Base-by-base conservation (phyloP, 2,797 vertebrate species). In the Lepus townsendii region DNA sequence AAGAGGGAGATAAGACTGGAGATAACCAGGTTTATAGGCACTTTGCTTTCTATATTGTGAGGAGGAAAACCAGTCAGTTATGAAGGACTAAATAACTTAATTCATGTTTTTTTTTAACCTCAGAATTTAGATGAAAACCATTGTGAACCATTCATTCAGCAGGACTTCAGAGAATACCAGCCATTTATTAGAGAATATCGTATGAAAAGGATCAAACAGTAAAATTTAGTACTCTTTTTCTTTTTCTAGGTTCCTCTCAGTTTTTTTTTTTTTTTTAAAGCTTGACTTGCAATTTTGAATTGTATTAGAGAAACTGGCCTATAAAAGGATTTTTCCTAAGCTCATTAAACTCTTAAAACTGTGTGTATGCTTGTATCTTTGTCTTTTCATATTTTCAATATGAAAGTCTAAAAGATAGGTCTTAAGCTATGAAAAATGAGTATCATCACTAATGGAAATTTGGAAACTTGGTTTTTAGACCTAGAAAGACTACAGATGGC, bases 311-410 rank as follows among this genome's bases (percentile, higher is more conserved):
- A 90, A 88, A 79, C 32, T 79, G 14, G 27, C 32, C 92, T 93
- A 91, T 91, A 65, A 91, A 95, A 90, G 90, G 54, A 80, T 79
- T 93, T 93, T 82, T 20, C 69, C 82, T 84, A 88, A 95, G 35
- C 62, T 88, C 32, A 90, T 88, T 90, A 88, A 96, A 79, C 71
- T 72, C 3, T 47, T 93, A 79, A 95, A 92, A 93, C 16, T 90
- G 32, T 73, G 83, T 73, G 12, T 62, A 42, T 68, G 27, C 35
- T 57, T 88, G 11, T 62, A 60, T 76, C 17, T 88, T 60, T 71
- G 90, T 38, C 30, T 32, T 32, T 32, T 32, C 32, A 32, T 65
- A 4, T 35, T 82, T 96, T 86, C 77, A 77, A 38, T 65, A 54
- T 63, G 17, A 72, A 79, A 5, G 17, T 66, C 27, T 78, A 32